A percentile compares a stretch with the other conserved stretches of the same genome.
Evolutionary conservation across 2,113 vertebrate species (phyloP).

Genomic region (Propithecus coquereli): DNA sequence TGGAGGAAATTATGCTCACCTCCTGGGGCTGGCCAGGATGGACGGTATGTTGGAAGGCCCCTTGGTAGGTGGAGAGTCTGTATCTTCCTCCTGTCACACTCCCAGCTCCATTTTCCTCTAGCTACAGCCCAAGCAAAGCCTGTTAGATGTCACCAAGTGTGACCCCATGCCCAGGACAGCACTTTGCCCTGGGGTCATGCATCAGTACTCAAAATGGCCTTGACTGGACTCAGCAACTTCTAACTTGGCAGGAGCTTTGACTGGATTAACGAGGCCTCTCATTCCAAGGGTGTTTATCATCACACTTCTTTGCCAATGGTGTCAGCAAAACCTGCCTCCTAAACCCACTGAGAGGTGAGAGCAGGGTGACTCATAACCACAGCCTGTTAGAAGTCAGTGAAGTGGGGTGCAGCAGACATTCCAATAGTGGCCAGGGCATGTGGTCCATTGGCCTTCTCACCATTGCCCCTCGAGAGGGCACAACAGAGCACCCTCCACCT

Average conservation of each 20-base stretch:
- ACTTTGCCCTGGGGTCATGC: background rate
- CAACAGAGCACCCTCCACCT: background rate
- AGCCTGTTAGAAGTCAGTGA: background rate
- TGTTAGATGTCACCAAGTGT: background rate
- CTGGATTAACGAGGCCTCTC: slow-evolving; percentile 22
- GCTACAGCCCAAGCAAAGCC: background rate
- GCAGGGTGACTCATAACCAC: background rate
- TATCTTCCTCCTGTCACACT: background rate
- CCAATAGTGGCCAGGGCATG: background rate
- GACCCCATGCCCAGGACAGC: background rate
- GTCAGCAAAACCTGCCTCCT: slow-evolving; percentile 70
- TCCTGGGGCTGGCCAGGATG: background rate
- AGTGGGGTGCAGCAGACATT: background rate
- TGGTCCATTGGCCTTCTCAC: background rate
- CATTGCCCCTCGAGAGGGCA: fast-evolving
- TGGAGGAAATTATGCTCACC: background rate
- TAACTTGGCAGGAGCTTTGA: slow-evolving; percentile 32
- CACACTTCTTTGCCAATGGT: slow-evolving; percentile 40
- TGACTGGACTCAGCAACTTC: slow-evolving; percentile 44
- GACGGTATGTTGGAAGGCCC: fast-evolving
- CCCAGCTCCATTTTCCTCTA: background rate
- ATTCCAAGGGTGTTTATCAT: slow-evolving; percentile 61
- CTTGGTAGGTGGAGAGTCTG: no score
- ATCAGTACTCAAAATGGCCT: slow-evolving; percentile 9
- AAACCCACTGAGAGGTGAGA: slow-evolving; percentile 34